Conservation (phyloP, 2,797 vertebrate genomes). For the Coranthus polyacanthus region DNA sequence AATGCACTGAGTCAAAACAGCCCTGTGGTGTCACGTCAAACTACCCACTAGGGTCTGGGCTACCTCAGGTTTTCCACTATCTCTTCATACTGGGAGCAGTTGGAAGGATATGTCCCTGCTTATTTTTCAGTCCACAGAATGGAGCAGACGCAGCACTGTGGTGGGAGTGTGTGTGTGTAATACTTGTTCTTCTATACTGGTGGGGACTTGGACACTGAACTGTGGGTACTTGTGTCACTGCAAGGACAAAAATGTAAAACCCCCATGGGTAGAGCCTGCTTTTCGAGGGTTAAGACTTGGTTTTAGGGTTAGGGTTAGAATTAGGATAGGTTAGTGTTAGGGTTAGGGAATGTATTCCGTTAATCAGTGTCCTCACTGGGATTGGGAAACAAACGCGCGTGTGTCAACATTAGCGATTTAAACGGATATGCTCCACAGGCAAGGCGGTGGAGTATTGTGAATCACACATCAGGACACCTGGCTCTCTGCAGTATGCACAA, state of each 20-base stretch:
- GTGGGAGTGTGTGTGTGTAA: constrained; percentile 5
- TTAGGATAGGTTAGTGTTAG: too few relatives aligned
- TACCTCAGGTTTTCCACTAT: constrained; percentile 17
- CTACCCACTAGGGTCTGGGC: constrained; percentile 19
- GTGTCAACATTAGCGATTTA: constrained; percentile 44
- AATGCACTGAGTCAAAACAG: constrained; percentile 22
- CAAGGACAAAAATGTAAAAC: too few relatives aligned
- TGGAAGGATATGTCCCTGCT: constrained; percentile 42
- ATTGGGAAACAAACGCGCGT: not conserved
- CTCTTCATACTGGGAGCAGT: constrained; percentile 41
- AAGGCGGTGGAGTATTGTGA: constrained; percentile 43
- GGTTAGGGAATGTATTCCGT: too few relatives aligned
- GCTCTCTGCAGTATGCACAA: constrained; percentile 31
- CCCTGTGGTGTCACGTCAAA: constrained; percentile 29
- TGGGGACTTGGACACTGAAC: too few relatives aligned
- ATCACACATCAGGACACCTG: constrained; percentile 65
- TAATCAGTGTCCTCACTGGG: too few relatives aligned
- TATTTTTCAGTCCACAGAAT: constrained; percentile 35
- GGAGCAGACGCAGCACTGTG: constrained; percentile 25
- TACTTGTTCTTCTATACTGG: too few relatives aligned
- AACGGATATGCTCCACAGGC: constrained; percentile 55
- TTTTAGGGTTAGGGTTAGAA: too few relatives aligned
- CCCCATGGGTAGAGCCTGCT: too few relatives aligned
- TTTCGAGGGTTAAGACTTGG: too few relatives aligned
- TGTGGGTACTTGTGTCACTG: too few relatives aligned